Conservation (phyloP, 2,797 vertebrate genomes). For the Remorina albescens region DNA sequence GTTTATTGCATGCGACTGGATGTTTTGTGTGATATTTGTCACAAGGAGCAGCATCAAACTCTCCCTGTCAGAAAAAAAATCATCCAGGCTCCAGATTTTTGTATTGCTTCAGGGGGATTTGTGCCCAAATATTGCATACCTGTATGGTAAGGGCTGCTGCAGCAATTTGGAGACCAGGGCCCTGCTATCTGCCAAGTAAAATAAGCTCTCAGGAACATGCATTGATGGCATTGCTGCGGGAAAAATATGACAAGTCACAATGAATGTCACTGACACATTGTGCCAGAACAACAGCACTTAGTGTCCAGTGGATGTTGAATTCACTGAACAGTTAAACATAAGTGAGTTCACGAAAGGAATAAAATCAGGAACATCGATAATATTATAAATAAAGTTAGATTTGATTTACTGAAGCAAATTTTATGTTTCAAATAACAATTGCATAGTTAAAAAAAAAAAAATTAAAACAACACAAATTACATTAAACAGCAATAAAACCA, state of each 20-base stretch:
- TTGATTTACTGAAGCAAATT: too few species aligned
- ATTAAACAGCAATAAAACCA: neutral
- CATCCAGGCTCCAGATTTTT: constrained; percentile 27
- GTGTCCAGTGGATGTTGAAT: too few species aligned
- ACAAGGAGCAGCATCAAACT: constrained; percentile 15
- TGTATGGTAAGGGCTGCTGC: constrained; percentile 44
- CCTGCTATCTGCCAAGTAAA: constrained; percentile 60
- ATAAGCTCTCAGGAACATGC: constrained; percentile 56
- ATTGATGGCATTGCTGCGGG: constrained; percentile 62
- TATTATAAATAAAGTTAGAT: too few species aligned
- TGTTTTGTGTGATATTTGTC: constrained; percentile 21
- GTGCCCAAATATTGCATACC: constrained; percentile 35
- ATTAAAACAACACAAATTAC: too few species aligned
- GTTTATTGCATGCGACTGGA: too few species aligned
- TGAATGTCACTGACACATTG: constrained; percentile 56
- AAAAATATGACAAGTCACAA: constrained; percentile 45
- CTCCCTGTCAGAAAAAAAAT: constrained; percentile 24
- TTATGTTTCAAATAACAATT: neutral
- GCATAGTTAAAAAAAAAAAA: neutral
- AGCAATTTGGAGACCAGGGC: constrained; percentile 57
- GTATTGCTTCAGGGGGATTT: constrained; percentile 34
- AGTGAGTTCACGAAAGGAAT: too few species aligned
- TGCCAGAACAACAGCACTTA: constrained; percentile 43
- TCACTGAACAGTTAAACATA: too few species aligned
- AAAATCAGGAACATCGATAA: neutral